These are phyloP conservation scores for Mamestra configurata DNA, from an alignment of 1,140 invertebrate species.

Conservation along the genomic window DNA sequence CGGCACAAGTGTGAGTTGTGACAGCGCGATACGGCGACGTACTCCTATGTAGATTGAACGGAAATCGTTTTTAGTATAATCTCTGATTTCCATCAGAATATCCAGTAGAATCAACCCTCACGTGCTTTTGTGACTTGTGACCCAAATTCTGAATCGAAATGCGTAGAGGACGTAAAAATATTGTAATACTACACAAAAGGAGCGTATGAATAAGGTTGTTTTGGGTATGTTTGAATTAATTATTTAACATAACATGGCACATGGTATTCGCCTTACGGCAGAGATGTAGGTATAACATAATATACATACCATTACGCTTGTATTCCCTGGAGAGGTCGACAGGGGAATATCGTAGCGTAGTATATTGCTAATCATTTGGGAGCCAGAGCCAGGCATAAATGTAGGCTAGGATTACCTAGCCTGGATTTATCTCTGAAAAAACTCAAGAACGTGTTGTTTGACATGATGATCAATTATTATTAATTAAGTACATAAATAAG, in stretches of 20 bases:
- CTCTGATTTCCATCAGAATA: slow-evolving; percentile 41
- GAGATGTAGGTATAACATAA: too few relatives aligned
- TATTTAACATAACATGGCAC: too few relatives aligned
- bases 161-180: slow-evolving; percentile 31
- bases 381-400: too few relatives aligned
- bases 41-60: slow-evolving; percentile 42
- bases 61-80: slow-evolving; percentile 46
- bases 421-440: too few relatives aligned
- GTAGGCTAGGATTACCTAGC: too few relatives aligned
- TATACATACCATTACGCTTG: too few relatives aligned
- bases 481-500: too few relatives aligned
- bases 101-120: slow-evolving; percentile 12
- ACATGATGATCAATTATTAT: too few relatives aligned
- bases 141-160: slow-evolving; percentile 8
- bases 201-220: slow-evolving; percentile 7
- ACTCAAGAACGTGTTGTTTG: too few relatives aligned
- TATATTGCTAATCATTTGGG: too few relatives aligned
- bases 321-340: not conserved
- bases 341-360: too few relatives aligned
- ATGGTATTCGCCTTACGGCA: too few relatives aligned
- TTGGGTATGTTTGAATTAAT: not conserved
- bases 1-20: not conserved
- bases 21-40: not conserved
- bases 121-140: slow-evolving; percentile 18
- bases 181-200: not conserved